Conservation (phyloP, 2,797 vertebrate genomes). For the Eutrigla gurnardus region DNA sequence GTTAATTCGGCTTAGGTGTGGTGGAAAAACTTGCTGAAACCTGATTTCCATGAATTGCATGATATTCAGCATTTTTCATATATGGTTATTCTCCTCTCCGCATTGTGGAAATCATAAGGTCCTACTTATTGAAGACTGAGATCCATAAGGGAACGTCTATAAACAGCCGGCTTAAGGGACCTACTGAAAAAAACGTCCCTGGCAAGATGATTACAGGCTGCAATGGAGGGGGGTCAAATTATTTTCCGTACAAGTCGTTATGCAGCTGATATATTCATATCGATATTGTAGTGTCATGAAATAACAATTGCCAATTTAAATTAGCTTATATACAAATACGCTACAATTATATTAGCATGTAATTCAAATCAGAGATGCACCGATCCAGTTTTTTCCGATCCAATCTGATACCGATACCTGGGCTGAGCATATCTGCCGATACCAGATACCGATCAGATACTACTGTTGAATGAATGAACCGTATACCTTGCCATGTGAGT, state of each 20-base stretch:
- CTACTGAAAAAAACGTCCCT: too few species aligned
- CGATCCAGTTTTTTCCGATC: too few species aligned
- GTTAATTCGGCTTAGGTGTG: neutral
- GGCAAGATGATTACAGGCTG: neutral
- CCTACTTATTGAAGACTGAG: neutral
- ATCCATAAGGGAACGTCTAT: too few species aligned
- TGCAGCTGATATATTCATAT: neutral
- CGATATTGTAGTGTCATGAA: neutral
- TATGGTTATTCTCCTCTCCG: neutral
- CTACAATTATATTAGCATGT: neutral
- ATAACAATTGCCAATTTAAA: too few species aligned
- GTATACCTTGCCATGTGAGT: too few species aligned
- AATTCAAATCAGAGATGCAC: too few species aligned
- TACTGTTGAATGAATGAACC: too few species aligned
- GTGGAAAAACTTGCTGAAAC: neutral
- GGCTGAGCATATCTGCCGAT: too few species aligned
- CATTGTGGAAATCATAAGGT: neutral
- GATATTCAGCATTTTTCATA: neutral
- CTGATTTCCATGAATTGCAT: neutral
- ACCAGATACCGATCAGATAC: too few species aligned
- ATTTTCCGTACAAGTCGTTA: neutral
- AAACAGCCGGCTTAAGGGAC: too few species aligned
- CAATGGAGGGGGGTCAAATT: neutral
- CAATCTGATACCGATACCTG: too few species aligned
- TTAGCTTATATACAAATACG: neutral